These are phyloP conservation scores for Acrocephalus arundinaceus DNA, from an alignment of 2,113 vertebrate genomes.

Conservation along the genomic window DNA sequence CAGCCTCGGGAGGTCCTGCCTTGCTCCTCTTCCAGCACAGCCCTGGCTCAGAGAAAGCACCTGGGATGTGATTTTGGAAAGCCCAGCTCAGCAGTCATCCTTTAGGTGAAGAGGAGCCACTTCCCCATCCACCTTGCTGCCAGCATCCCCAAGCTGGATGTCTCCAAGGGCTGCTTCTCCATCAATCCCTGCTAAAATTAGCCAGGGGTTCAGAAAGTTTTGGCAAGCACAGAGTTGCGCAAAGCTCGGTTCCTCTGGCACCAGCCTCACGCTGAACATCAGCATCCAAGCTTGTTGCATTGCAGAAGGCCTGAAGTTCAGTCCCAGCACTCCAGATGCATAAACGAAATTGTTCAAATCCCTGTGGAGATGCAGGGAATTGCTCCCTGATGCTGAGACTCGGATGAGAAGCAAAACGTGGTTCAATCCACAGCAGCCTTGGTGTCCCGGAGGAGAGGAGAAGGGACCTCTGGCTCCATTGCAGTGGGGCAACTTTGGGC, in stretches of 20 bases:
- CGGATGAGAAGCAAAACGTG: neutral
- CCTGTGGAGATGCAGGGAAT: neutral
- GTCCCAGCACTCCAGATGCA: neutral
- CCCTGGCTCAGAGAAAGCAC: rapidly evolving
- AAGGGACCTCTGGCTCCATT: neutral
- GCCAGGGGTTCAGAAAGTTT: neutral
- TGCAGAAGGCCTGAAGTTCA: neutral
- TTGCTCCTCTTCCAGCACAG: neutral
- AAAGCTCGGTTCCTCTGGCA: neutral
- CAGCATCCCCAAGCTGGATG: neutral
- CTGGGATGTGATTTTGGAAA: neutral
- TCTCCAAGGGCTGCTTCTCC: neutral
- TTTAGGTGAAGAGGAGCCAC: neutral
- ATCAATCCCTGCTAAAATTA: neutral
- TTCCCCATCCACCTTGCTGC: neutral
- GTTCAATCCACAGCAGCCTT: neutral
- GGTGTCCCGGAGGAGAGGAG: neutral
- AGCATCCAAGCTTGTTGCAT: neutral
- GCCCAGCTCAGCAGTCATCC: neutral
- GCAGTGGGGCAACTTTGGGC: neutral
- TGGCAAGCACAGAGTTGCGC: rapidly evolving
- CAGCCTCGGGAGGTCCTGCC: neutral
- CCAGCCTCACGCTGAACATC: rapidly evolving
- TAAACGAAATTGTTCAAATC: neutral
- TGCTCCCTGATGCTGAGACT: neutral